Evolutionary conservation across 2,113 vertebrate genomes (phyloP), one percentile per base, ranked within the genome.

Genomic region (Thinocorus orbignyianus): DNA sequence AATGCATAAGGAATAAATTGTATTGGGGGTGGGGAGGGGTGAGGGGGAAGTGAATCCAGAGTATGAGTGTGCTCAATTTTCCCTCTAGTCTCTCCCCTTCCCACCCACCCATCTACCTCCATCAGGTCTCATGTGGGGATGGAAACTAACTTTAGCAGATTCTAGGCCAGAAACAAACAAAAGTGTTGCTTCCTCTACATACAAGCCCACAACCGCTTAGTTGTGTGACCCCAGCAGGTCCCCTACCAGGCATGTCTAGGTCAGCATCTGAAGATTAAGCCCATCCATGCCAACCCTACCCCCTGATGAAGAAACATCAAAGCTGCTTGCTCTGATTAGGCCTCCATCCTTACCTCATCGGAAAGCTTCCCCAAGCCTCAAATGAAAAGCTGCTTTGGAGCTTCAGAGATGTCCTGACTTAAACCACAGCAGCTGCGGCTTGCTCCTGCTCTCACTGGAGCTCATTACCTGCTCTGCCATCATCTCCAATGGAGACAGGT

Each of bases 401-500:
- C 58, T 80, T 79, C 55, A 76, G 39, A 60, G 42, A 51, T 3
- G 44, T 44, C 35, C 57, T 2, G 4, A 17, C 24, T 23, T 49
- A 37, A 60, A 78, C 51, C 10, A n/a, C 17, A 71, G 52, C 0
- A 3, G 52, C 80, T 76, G 82, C 14, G 13, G 33, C 39, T 60
- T 83, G 55, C 55, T 93, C 26, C 0, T 1, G 54, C 51, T 92
- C 71, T 51, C 58, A 41, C 30, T 20, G 71, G 30, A 88, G 82
- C 64, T 86, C 85, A 37, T 3, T 31, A 16, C 30, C n/a, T 0
- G 8, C 41, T 81, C 24, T 69, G 31, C 72, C 80, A 31, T 12
- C 2, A 1, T 30, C 44, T 81, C 9, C 33, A n/a, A 2, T 0
- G 4, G 26, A 17, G 24, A 13, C 31, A 74, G n/a, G 48, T 35